Conservation (phyloP, 2,113 vertebrate species). For the Gavia stellata region DNA sequence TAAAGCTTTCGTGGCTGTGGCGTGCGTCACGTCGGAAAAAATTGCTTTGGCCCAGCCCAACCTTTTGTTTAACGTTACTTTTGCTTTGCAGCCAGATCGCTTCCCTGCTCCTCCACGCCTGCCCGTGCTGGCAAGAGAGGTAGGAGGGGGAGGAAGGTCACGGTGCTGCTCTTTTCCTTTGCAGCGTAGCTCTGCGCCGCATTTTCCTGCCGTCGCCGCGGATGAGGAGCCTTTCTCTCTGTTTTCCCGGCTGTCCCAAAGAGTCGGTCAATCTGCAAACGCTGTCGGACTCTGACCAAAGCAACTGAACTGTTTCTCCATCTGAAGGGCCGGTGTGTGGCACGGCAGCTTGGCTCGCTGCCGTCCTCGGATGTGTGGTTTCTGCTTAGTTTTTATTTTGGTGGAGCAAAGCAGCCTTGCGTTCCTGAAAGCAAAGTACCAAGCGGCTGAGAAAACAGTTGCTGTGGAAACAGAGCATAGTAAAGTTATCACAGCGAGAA, state of each 20-base stretch:
- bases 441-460: conserved; percentile 4
- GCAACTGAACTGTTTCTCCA: fast-evolving
- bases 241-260: background rate
- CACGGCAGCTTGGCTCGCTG: fast-evolving
- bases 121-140: background rate
- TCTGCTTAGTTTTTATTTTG: background rate
- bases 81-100: background rate
- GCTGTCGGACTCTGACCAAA: fast-evolving
- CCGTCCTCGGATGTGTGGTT: background rate
- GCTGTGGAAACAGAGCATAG: conserved; percentile 18
- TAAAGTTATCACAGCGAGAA: background rate
- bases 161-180: background rate
- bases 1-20: fast-evolving
- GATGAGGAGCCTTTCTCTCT: background rate
- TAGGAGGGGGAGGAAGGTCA: background rate
- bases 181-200: fast-evolving
- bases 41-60: background rate
- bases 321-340: background rate
- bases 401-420: background rate
- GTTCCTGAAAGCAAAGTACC: background rate
- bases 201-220: fast-evolving
- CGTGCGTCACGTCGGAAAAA: fast-evolving
- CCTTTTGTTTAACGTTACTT: background rate
- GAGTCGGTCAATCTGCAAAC: fast-evolving
- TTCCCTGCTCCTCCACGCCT: background rate